phyloP scores from a whole-genome alignment of 2,113 vertebrate species.

The Lasiurus cinereus region DNA sequence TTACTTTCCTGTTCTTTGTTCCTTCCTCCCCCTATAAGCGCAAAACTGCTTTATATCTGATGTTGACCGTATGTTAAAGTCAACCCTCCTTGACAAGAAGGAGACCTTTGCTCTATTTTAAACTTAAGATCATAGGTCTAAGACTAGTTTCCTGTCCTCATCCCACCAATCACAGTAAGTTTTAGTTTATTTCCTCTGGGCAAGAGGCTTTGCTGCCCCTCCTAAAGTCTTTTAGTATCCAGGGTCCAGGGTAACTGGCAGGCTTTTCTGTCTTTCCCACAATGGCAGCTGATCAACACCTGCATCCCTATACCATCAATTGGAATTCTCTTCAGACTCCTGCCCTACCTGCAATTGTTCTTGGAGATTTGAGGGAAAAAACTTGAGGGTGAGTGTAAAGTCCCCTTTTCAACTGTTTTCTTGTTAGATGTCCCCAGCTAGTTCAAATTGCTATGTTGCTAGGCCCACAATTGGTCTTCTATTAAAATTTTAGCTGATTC shows the following conservation, averaged over 20 bases:
- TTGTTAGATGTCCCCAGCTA: background rate
- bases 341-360: background rate
- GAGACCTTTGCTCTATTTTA: background rate
- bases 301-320: background rate
- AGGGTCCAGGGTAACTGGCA: background rate
- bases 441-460: background rate
- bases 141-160: background rate
- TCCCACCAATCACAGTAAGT: background rate
- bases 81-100: background rate
- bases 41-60: slow-evolving; percentile 5
- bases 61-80: background rate
- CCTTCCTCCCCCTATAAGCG: background rate
- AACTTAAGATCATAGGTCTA: background rate
- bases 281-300: background rate
- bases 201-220: background rate
- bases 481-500: background rate
- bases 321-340: background rate
- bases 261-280: background rate
- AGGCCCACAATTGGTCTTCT: background rate
- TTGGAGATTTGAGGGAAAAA: background rate
- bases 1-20: background rate
- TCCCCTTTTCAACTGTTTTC: background rate
- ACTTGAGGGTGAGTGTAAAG: background rate
- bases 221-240: background rate
- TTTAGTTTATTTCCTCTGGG: background rate